A percentile compares a stretch with the other conserved stretches of the same genome.
Conservation (phyloP, 2,113 vertebrate species). For the Oncorhynchus gorbuscha region DNA sequence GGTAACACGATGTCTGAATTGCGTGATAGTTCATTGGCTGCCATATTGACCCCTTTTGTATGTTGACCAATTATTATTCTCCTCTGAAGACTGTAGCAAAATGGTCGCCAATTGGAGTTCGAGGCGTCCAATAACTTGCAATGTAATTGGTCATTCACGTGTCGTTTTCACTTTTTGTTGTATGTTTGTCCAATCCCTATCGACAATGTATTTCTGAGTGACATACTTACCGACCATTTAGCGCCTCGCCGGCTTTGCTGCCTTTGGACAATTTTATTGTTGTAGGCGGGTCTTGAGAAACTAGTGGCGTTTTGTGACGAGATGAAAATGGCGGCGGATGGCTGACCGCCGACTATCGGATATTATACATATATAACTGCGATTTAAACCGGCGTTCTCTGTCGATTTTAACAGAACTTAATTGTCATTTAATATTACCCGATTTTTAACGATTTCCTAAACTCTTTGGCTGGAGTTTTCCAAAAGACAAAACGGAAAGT, state of each 20-base stretch:
- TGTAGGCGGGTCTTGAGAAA: neutral
- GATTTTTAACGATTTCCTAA: neutral
- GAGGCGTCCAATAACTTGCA: neutral
- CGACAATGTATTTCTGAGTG: no score
- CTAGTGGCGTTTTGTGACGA: slow-evolving; percentile 73
- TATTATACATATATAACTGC: slow-evolving; percentile 27
- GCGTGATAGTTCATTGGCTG: slow-evolving; percentile 42
- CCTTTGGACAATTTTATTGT: slow-evolving; percentile 48
- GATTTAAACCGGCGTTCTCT: neutral
- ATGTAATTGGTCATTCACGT: slow-evolving; percentile 4
- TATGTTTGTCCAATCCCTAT: neutral
- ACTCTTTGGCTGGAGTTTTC: neutral
- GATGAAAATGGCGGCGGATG: slow-evolving; percentile 85
- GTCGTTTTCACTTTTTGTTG: neutral
- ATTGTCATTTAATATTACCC: neutral
- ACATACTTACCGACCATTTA: slow-evolving; percentile 42
- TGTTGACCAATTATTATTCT: slow-evolving; percentile 21
- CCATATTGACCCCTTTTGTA: neutral
- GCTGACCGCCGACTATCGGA: slow-evolving; percentile 50
- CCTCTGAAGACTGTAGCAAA: neutral
- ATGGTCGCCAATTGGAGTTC: slow-evolving; percentile 4
- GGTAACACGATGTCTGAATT: slow-evolving; percentile 4
- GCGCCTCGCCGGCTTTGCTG: neutral
- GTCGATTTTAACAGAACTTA: neutral
- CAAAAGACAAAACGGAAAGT: slow-evolving; percentile 22